Base-by-base conservation (phyloP, 2,113 vertebrate species). In the Mola mola region DNA sequence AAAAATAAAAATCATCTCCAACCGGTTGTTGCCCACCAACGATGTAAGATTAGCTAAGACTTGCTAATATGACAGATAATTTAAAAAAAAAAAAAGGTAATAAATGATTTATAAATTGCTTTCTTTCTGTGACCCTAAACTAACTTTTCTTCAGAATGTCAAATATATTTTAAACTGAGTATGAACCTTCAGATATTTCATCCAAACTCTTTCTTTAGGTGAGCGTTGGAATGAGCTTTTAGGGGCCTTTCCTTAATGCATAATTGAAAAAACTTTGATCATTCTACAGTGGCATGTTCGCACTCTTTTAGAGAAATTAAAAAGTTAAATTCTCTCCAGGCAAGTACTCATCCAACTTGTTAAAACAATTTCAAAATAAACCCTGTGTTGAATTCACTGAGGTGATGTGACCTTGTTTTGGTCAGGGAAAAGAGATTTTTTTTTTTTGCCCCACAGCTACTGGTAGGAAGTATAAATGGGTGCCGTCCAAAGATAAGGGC, bases 401-500 rank as follows among this genome's bases (percentile, higher is more conserved):
- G 24, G 31, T n/a, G n/a, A 36, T 48, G 15, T 79, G 72, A 82
- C 80, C 76, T 79, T 66, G 61, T 12, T 38, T 48, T 78, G 73
- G 68, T 84, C 48, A 59, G 49, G 36, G 62, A 79, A 81, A 64
- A n/a, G 5, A 24, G 4, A 5, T 40, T 36, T 10, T 36, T 10
- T 36, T 38, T 62, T 56, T 44, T 74, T 75, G 63, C 52, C 43
- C 38, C 20, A 48, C 22, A 31, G 75, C 71, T 61, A 58, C 42
- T 12, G 79, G 77, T 84, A 88, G 87, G 87, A 90, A 88, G 78
- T 86, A 71, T 64, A 73, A 65, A 61, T 67, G 81, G 78, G 86
- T 88, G 89, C 80, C 62, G 53, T 80, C 41, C 56, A 49, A 49
- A 89, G 90, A 92, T 91, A 92, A 92, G 87, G 44, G 49, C 29